Base-by-base conservation (phyloP, 2,797 vertebrate species). In the Loris lydekkerianus region DNA sequence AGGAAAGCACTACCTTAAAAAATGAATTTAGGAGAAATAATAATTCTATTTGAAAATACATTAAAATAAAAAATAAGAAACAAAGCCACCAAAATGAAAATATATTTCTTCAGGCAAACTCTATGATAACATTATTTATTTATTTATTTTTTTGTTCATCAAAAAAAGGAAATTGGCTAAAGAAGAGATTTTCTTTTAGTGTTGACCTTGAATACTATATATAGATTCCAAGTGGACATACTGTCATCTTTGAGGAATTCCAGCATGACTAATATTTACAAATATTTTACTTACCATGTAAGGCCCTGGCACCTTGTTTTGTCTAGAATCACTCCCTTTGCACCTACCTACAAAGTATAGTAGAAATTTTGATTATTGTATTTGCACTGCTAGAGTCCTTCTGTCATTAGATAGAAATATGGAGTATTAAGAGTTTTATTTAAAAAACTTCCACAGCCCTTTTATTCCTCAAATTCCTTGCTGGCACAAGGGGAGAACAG, bases 231-330 rank as follows among this genome's bases (percentile, higher is more conserved):
- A 95, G 75, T 89, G 93, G 92, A 93, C 88, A 80, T 67, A 72
- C 77, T 88, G 31, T 85, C 86, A 81, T 86, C 94, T 95, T 93
- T 91, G 37, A 86, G 94, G 27, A 96, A 70, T 84, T 96, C 40
- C 76, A 87, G 86, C 86, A 93, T 81, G 34, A 91, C 70, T 88
- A 75, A 95, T 76, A 90, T 89, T 96, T 95, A 78, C 70, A 97
- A 97, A 96, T 67, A 76, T 84, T 72, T 70, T 76, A 63, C 61
- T 91, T 97, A 95, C 90, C 75, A 82, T 95, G 96, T 92, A 97
- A 98, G 72, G 85, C 65, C 96, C 80, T 11, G 70, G 96, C 83
- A 75, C n/a, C 94, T 90, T 75, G 23, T 49, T 76, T 76, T 60
- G 17, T 86, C 58, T 43, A 23, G 27, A 78, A 78, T 86, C 89